Base-by-base conservation (phyloP, 2,888 invertebrate genomes). In the Lycaena phlaeas region DNA sequence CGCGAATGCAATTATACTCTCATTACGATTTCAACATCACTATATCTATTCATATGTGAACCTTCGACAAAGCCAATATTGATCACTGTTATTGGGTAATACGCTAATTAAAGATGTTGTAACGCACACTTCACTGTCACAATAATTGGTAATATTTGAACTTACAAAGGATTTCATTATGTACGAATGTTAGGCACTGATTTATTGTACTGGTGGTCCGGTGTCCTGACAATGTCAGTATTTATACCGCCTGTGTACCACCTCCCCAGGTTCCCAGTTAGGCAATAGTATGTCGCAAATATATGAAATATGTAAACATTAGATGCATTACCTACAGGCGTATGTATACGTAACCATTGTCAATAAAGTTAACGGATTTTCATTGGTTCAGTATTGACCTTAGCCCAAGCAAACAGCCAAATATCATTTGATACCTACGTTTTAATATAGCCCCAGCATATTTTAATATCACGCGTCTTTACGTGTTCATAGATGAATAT, bases 131-230 rank as follows among this genome's bases (percentile, higher is more conserved):
- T 44, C 44, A 51, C 48, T 38, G n/a, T 41, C 42, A 43, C 44
- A 27, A 27, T 41, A 41, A 54, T 42, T 50, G 28, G 42, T 45
- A 15, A 47, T 49, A 61, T n/a, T n/a, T n/a, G n/a, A n/a, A 82
- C 84, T 82, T 77, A 84, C 84, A 68, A 79, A 63, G 54, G 67
- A 72, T 65, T 78, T 81, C 84, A 84, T 84, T 57, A 52, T 59
- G 52, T 44, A 44, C 38, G n/a, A 27, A 17, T 27, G 36, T 31
- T 26, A 25, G 27, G 14, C 31, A 34, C 31, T 17, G 42, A 27
- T 25, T 59, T 49, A 48, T 45, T 46, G 51, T 49, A 78, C 71
- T 81, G 74, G 71, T 75, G 61, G 53, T 60, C 48, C 61, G 54
- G 59, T 57, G 69, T 69, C 75, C 74, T 71, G 71, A 63, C 68